Base-by-base conservation (phyloP, 2,113 vertebrate species). In the Mystacornis crossleyi region DNA sequence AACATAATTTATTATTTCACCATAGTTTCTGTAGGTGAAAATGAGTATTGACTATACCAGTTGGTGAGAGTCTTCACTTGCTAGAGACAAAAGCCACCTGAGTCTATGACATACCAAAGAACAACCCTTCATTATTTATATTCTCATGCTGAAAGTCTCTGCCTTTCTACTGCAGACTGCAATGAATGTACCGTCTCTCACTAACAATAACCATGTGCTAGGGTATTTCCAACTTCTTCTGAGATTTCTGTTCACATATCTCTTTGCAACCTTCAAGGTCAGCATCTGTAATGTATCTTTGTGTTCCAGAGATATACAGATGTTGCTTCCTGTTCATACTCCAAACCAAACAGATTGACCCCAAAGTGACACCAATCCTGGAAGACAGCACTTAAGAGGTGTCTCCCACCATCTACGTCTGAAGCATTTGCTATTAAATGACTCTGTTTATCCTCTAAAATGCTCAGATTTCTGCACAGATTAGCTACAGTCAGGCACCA, bases 211-310 rank as follows among this genome's bases (percentile, higher is more conserved):
- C 80, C 16, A 36, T 81, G 79, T 93, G 86, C 75, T 70, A 47
- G 0, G 0, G 10, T 81, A 12, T 73, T 90, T 95, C 64, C 80
- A 95, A 4, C 10, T 62, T 87, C 38, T 83, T 89, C 55, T 34
- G 64, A 90, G 75, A 50, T 31, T 88, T 75, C 50, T 72, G 12
- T 80, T 69, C 82, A 62, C 42, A 24, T 66, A 55, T 66, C 75
- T 91, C 77, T 92, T 50, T 29, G 42, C 33, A 86, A 28, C 38
- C 82, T 72, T 74, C 70, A 78, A 78, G 82, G 50, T 78, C 86
- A 93, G 67, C 91, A 95, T 90, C 93, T 92, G 75, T 36, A 74
- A 71, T 28, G 14, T 54, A 43, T 95, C 54, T 73, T 66, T 75
- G 34, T 36, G 43, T 65, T 85, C 53, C 81, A 85, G 57, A 91